Conservation (phyloP, 2,888 invertebrate genomes). For the Cyclophora punctaria region DNA sequence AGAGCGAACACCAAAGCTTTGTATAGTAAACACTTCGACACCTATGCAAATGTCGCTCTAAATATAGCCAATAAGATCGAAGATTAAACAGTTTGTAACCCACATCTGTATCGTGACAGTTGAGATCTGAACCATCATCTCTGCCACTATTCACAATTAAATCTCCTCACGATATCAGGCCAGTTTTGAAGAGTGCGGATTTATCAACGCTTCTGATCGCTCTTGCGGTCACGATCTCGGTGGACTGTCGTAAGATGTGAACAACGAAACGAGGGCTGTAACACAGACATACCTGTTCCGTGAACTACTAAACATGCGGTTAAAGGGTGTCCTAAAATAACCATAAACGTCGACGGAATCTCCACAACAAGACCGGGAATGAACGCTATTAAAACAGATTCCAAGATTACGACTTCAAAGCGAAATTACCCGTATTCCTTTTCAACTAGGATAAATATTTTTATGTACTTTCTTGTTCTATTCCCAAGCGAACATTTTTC, state of each 20-base stretch:
- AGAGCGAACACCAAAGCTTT: slow-evolving; percentile 6
- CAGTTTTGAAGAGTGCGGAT: slow-evolving; percentile 38
- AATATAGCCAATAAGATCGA: background rate
- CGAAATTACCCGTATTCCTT: background rate
- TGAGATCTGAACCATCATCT: slow-evolving; percentile 37
- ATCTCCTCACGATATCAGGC: slow-evolving; percentile 44
- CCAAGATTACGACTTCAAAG: no score
- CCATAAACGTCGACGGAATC: background rate
- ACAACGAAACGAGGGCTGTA: slow-evolving; percentile 37
- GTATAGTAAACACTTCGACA: slow-evolving; percentile 23
- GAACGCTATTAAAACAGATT: no score
- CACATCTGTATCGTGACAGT: slow-evolving; percentile 14
- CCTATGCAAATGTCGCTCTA: slow-evolving; percentile 10
- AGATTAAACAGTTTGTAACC: slow-evolving; percentile 13
- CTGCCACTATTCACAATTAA: slow-evolving; percentile 49
- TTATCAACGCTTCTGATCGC: slow-evolving; percentile 56
- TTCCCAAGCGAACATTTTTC: background rate
- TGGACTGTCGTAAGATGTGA: slow-evolving; percentile 33
- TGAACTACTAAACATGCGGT: slow-evolving; percentile 11
- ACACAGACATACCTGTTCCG: slow-evolving; percentile 20
- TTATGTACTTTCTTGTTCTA: slow-evolving; percentile 12
- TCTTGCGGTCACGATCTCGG: slow-evolving; percentile 57
- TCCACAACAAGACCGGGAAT: no score
- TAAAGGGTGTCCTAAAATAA: slow-evolving; percentile 8
- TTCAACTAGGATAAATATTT: slow-evolving; percentile 3